Conservation (phyloP, 2,797 vertebrate genomes). For the Chelon auratus region DNA sequence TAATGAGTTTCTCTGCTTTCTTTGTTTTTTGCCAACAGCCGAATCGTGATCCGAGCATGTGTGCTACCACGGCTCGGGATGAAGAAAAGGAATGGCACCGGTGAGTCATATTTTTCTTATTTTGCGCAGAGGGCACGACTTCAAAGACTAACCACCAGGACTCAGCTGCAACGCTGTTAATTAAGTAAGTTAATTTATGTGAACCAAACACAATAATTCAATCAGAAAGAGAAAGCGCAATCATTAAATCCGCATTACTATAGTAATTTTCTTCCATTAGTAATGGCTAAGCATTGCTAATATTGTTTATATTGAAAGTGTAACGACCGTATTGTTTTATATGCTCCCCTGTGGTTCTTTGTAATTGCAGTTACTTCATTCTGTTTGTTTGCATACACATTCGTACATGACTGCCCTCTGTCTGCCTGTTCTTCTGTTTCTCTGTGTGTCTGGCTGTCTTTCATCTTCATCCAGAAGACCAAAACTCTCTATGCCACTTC, state of each 20-base stretch:
- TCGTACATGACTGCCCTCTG: conserved; percentile 7
- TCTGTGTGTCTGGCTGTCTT: conserved; percentile 7
- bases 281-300: conserved; percentile 56
- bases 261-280: conserved; percentile 59
- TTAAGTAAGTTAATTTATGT: conserved; percentile 50
- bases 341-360: conserved; percentile 38
- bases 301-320: conserved; percentile 55
- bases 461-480: conserved; percentile 22
- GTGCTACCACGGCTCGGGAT: conserved; percentile 46
- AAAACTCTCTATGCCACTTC: conserved; percentile 15
- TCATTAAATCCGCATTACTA: conserved; percentile 47
- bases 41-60: conserved; percentile 68
- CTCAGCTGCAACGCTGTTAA: conserved; percentile 54
- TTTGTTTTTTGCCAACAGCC: conserved; percentile 76
- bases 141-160: conserved; percentile 68
- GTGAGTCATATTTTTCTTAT: conserved; percentile 58
- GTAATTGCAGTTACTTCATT: conserved; percentile 59
- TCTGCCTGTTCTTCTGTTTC: conserved; percentile 5
- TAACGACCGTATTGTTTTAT: conserved; percentile 53
- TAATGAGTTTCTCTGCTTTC: conserved; percentile 75
- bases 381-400: conserved; percentile 29
- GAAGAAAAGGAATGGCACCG: conserved; percentile 41
- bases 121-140: conserved; percentile 58
- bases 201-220: conserved; percentile 60
- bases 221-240: conserved; percentile 51